Base-by-base conservation (phyloP, 2,113 vertebrate genomes). In the Todiramphus chloris region DNA sequence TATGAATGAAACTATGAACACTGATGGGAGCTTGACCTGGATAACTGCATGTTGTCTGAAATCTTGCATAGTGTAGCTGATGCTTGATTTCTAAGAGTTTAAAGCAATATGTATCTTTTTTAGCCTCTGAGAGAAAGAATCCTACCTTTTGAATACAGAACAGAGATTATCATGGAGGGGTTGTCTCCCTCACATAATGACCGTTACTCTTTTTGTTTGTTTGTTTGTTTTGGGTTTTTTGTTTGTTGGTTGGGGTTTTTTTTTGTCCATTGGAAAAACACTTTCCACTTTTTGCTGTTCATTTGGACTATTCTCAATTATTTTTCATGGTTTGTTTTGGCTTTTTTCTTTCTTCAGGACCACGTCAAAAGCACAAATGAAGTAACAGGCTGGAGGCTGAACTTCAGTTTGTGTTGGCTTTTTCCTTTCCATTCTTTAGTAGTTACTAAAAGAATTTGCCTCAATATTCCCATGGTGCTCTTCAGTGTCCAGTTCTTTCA, bases 401-500 rank as follows among this genome's bases (percentile, higher is more conserved):
- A 4, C 56, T 80, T 80, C 56, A 21, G 25, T 88, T 83, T 88
- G 19, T 51, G n/a, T 80, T 87, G 35, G 0, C 44, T 56, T 60
- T 80, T 78, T 41, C 17, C 37, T 69, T 76, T 78, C n/a, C 84
- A 0, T 63, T 90, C 55, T 63, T 75, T 31, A 37, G 41, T 24
- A 76, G 35, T 39, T 94, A 60, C 33, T 64, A 33, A 78, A 90
- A 92, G 72, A 96, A 68, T 86, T 93, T 92, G 25, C 43, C 43
- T 93, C 82, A 15, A 0, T 94, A 92, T 92, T 96, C 83, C 91
- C 82, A 28, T 68, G 55, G 28, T 24, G 67, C 72, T 72, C 33
- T 72, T 92, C 48, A n/a, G 39, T 90, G 80, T 95, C 93, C 74
- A 33, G 19, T 50, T 83, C 56, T 89, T 96, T 87, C 41, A 74